These are phyloP conservation scores for Syrphus vitripennis DNA, from an alignment of 2,888 invertebrate genomes.

Conservation along the genomic window DNA sequence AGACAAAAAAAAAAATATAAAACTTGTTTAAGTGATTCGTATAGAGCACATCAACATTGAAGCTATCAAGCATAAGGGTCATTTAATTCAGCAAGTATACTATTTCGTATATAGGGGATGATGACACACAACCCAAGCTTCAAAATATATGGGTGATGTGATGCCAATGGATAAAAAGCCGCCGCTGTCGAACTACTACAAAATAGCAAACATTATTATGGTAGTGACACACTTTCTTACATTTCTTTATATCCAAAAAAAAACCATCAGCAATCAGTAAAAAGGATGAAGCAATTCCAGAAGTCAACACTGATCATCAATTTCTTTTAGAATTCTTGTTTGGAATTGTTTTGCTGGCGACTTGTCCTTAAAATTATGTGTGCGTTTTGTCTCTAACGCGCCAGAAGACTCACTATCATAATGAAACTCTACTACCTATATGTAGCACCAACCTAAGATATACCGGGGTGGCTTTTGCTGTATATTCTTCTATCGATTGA, in stretches of 20 bases:
- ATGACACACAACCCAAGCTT: slow-evolving; percentile 23
- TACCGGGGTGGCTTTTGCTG: slow-evolving; percentile 9
- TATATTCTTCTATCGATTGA: slow-evolving; percentile 43
- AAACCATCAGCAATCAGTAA: slow-evolving; percentile 68
- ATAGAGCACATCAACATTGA: slow-evolving; percentile 47
- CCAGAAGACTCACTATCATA: slow-evolving; percentile 19
- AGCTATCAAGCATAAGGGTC: slow-evolving; percentile 68
- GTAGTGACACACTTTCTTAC: slow-evolving; percentile 12
- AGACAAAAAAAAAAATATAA: slow-evolving; percentile 29
- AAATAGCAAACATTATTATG: slow-evolving; percentile 24
- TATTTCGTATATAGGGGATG: slow-evolving; percentile 70
- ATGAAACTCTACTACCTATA: background rate
- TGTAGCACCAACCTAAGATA: background rate
- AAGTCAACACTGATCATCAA: slow-evolving; percentile 60
- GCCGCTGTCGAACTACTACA: background rate
- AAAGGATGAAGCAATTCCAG: slow-evolving; percentile 69
- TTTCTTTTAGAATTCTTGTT: slow-evolving; percentile 55
- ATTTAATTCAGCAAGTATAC: slow-evolving; percentile 71
- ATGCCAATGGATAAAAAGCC: slow-evolving; percentile 36
- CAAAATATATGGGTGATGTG: background rate
- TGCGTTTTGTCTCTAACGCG: slow-evolving; percentile 58
- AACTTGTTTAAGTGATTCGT: slow-evolving; percentile 48
- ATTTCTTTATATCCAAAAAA: background rate
- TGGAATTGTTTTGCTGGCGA: slow-evolving; percentile 68
- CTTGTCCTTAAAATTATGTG: slow-evolving; percentile 65